A percentile compares a stretch with the other conserved stretches of the same genome.
Evolutionary conservation across 1,140 invertebrate genomes (phyloP).

Genomic region (Drosophila asahinai): DNA sequence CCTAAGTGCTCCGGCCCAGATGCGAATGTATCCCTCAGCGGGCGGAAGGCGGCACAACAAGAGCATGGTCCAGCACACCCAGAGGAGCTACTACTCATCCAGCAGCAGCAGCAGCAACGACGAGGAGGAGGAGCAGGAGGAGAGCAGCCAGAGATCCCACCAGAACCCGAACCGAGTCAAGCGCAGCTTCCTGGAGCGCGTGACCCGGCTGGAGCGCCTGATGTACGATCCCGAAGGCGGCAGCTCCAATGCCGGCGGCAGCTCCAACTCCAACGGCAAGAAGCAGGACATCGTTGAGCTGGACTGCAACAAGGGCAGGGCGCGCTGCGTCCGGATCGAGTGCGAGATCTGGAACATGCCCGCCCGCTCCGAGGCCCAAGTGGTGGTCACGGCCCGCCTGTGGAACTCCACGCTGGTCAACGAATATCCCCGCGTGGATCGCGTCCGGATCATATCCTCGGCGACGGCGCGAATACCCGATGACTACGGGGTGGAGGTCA

Average conservation of each 20-base stretch:
- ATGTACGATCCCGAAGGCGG: conserved; percentile 85
- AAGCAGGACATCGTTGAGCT: conserved; percentile 91
- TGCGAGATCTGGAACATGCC: conserved; percentile 92
- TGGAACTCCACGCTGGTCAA: conserved; percentile 96
- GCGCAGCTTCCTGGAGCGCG: conserved; percentile 89
- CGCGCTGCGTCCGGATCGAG: conserved; percentile 93
- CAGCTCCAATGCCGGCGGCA: background rate
- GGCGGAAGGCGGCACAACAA: conserved; percentile 26
- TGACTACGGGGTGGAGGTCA: conserved; percentile 90
- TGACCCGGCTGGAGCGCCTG: conserved; percentile 90
- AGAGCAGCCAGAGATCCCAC: background rate
- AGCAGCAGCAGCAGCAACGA: too few species aligned
- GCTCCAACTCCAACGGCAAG: conserved; percentile 87
- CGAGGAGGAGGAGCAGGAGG: conserved; percentile 9
- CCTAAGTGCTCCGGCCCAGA: conserved; percentile 60
- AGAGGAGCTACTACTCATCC: conserved; percentile 29
- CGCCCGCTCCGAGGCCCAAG: conserved; percentile 90
- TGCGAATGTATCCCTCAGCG: conserved; percentile 55
- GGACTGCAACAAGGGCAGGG: conserved; percentile 92
- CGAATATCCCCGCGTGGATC: conserved; percentile 94
- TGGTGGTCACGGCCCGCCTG: conserved; percentile 92
- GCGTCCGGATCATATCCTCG: conserved; percentile 92
- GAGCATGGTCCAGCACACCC: conserved; percentile 22
- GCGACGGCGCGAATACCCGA: conserved; percentile 90
- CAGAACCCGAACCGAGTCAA: conserved; percentile 79